Conservation (phyloP, 2,888 invertebrate genomes). For the Drosophila tanythrix region DNA sequence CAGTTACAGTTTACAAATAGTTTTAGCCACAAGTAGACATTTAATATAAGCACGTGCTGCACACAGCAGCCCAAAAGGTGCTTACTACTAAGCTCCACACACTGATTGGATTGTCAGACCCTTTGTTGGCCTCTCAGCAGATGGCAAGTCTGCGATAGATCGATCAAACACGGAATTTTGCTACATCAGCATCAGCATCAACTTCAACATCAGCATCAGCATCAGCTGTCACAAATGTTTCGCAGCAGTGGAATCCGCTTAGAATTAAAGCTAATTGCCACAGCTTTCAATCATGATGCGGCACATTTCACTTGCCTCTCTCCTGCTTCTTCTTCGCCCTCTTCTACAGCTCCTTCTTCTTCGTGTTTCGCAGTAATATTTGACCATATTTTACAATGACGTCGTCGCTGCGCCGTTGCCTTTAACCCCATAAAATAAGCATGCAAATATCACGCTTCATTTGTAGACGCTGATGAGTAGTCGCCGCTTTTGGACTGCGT, state of each 20-base stretch:
- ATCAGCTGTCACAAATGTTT: constrained; percentile 43
- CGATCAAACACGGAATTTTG: constrained; percentile 48
- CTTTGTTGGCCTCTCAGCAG: constrained; percentile 15
- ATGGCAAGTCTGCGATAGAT: constrained; percentile 37
- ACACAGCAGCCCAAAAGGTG: constrained; percentile 18
- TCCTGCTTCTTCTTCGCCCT: not conserved
- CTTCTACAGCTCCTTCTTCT: not conserved
- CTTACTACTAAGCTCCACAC: constrained; percentile 37
- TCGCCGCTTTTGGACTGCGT: constrained; percentile 30
- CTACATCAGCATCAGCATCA: constrained; percentile 53
- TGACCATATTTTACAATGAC: constrained; percentile 13
- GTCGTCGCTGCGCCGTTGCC: constrained; percentile 39
- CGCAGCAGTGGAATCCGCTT: constrained; percentile 57
- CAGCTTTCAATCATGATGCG: constrained; percentile 64
- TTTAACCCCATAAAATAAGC: constrained; percentile 58
- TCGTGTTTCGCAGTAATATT: not conserved
- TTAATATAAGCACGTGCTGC: constrained; percentile 49
- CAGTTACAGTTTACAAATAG: constrained; percentile 14
- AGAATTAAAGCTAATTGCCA: constrained; percentile 80
- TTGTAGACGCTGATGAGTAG: constrained; percentile 37
- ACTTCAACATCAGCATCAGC: not conserved
- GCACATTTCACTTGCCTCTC: constrained; percentile 49
- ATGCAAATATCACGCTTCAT: constrained; percentile 69
- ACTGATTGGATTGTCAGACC: constrained; percentile 69
- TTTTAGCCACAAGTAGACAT: not conserved